phyloP scores from a whole-genome alignment of 2,797 vertebrate species.

The Vultur gryphus region DNA sequence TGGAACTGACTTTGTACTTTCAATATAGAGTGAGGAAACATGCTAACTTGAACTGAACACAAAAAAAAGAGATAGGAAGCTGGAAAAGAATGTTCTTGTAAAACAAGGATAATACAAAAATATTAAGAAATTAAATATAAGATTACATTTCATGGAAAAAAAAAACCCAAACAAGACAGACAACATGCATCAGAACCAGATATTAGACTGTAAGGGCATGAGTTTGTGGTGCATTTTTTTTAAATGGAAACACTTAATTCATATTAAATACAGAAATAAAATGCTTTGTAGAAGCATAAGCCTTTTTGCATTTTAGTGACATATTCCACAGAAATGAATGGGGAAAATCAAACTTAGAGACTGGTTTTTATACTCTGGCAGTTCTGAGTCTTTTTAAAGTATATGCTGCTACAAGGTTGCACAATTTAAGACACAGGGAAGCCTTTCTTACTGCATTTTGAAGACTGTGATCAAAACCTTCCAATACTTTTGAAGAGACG shows the following conservation, averaged over 20 bases:
- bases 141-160: background rate
- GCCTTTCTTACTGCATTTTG: background rate
- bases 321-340: background rate
- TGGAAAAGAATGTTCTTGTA: background rate
- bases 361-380: background rate
- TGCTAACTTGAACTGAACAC: background rate
- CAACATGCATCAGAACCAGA: background rate
- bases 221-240: background rate
- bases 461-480: background rate
- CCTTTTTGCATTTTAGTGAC: background rate
- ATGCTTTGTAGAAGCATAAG: background rate
- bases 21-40: background rate
- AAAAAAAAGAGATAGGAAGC: background rate
- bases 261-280: background rate
- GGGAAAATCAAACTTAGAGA: background rate
- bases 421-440: background rate
- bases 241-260: background rate
- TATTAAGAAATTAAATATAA: background rate
- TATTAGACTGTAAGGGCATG: background rate
- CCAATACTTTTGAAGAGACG: background rate
- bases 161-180: background rate
- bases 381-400: background rate
- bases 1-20: conserved; percentile 3
- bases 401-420: background rate
- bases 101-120: background rate